Evolutionary conservation across 1,140 invertebrate genomes (phyloP), one percentile per base, ranked within the genome.

Genomic region (Orchestia grillus): DNA sequence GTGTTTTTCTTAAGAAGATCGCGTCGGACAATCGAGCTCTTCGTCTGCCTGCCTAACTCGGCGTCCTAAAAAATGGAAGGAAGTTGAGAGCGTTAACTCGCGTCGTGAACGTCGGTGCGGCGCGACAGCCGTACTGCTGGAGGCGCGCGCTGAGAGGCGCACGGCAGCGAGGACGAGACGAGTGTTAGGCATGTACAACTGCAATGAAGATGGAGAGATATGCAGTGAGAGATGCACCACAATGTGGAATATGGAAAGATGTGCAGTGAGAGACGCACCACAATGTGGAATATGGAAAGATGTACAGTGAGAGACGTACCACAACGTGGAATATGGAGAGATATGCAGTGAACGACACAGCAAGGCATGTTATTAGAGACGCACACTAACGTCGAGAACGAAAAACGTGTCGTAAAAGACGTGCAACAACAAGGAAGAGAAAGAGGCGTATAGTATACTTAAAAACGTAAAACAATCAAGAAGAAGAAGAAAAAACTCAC

Each of bases 1-100:
- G 42, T 41, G 43, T 90, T 90, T 90, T 90, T 90, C 88, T 44
- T 90, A 44, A 41, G 43, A 41, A 41, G 88, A 90, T 23, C n/a
- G 8, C 43, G 88, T 41, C 88, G 88, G 42, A 90, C 88, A 90
- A 90, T 90, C 88, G 88, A 42, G 88, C 88, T 41, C 88, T 41
- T 41, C 88, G 88, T 90, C 88, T 90, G 88, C 4, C 43, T 44
- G n/a, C 41, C 43, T 44, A 90, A 90, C 88, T 90, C 88, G 28
- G 47, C 88, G 88, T 36, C 4, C 0, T 8, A 90, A 90, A 44
- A 90, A 90, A 90, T 41, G 41, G 11, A 6, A 41, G 28, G 36
- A 90, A 44, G 62, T 77, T 77, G 62, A 77, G 62, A 19, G 62
- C 62, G 11, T 77, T 23, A 77, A 77, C 62, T 77, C 36, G 62